Percentiles rank a stretch among this genome's conserved stretches.
These are phyloP conservation scores for Panzeria rudis DNA, from an alignment of 2,888 invertebrate genomes.

Conservation along the genomic window DNA sequence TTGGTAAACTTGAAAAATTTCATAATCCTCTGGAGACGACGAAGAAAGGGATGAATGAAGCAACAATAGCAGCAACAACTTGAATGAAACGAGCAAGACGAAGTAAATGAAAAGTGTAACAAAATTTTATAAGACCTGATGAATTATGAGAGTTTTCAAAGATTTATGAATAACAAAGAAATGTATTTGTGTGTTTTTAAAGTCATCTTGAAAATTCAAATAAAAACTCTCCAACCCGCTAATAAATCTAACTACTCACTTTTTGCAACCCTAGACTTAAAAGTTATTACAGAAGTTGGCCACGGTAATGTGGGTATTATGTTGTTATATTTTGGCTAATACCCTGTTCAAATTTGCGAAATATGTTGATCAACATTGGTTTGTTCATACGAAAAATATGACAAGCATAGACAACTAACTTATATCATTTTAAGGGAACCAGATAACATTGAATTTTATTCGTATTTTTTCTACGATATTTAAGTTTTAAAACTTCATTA, in stretches of 20 bases:
- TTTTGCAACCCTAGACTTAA: slow-evolving; percentile 47
- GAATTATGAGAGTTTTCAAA: slow-evolving; percentile 81
- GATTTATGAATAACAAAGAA: slow-evolving; percentile 80
- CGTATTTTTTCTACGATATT: no score
- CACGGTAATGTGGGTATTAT: not conserved
- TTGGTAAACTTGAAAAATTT: slow-evolving; percentile 45
- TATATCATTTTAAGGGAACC: no score
- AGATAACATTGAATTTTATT: no score
- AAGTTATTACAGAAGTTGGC: slow-evolving; percentile 32
- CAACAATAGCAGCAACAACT: slow-evolving; percentile 44
- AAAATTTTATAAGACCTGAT: slow-evolving; percentile 72
- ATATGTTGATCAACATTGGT: no score
- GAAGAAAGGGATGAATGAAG: slow-evolving; percentile 62
- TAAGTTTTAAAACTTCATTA: no score
- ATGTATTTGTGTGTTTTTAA: slow-evolving; percentile 70
- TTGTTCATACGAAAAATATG: no score
- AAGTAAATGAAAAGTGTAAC: slow-evolving; percentile 65
- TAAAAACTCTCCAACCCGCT: slow-evolving; percentile 39
- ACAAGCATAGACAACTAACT: no score
- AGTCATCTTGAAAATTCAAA: slow-evolving; percentile 69
- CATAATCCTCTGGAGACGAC: slow-evolving; percentile 57
- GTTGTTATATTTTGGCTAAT: no score
- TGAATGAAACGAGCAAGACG: slow-evolving; percentile 55
- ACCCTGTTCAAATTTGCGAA: no score
- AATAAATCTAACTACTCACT: slow-evolving; percentile 51